phyloP scores from a whole-genome alignment of 1,140 invertebrate species.

The Eulimnadia texana region DNA sequence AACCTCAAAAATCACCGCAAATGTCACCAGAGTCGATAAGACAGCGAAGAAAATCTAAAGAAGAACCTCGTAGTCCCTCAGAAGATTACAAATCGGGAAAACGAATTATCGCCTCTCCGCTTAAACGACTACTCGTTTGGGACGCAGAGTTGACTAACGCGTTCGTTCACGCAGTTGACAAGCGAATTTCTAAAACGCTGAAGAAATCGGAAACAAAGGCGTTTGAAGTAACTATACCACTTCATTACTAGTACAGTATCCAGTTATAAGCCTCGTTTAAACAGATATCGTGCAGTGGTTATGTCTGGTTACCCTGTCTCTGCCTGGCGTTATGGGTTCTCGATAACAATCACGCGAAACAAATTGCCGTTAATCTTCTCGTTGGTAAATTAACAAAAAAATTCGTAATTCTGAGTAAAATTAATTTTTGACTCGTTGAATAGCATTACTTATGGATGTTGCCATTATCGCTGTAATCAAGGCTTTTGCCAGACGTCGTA shows the following conservation, averaged over 20 bases:
- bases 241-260: too few species aligned
- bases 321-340: conserved; percentile 57
- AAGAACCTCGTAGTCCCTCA: neutral
- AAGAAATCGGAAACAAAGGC: conserved; percentile 44
- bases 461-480: conserved; percentile 67
- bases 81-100: neutral
- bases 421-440: conserved; percentile 1
- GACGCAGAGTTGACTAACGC: conserved; percentile 46
- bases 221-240: conserved; percentile 53
- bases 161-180: conserved; percentile 41
- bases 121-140: conserved; percentile 38
- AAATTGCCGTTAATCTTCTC: conserved; percentile 70
- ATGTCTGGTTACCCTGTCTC: conserved; percentile 61
- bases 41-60: neutral
- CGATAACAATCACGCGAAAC: conserved; percentile 44
- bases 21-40: neutral
- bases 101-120: conserved; percentile 34
- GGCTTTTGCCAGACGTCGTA: conserved; percentile 52
- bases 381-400: conserved; percentile 42
- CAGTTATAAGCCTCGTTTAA: conserved; percentile 27
- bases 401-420: too few species aligned
- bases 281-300: conserved; percentile 76
- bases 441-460: conserved; percentile 75
- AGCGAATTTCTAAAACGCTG: conserved; percentile 39
- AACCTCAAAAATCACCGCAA: neutral